phyloP scores from a whole-genome alignment of 64 coral and sea anemone genomes.

The Actinia tenebrosa region DNA sequence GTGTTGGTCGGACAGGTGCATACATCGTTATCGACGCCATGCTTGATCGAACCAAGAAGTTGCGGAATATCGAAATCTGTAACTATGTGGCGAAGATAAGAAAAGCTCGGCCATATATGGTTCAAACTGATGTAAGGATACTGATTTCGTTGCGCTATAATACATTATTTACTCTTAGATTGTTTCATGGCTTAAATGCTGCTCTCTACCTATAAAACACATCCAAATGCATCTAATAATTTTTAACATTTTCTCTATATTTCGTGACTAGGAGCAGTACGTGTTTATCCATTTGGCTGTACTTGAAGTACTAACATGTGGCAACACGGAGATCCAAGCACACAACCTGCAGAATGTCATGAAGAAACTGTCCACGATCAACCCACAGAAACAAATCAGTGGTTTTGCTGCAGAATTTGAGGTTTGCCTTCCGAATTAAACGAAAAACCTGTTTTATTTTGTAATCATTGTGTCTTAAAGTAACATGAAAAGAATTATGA shows the following conservation, averaged over 20 bases:
- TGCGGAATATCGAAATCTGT: conserved; percentile 35
- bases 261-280: conserved; percentile 31
- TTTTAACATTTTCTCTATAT: neutral
- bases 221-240: no score
- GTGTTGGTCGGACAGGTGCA: conserved; percentile 40
- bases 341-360: conserved; percentile 16
- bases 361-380: conserved; percentile 21
- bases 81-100: conserved; percentile 51
- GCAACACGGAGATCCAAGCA: conserved; percentile 23
- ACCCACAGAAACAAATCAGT: conserved; percentile 13
- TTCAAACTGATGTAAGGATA: conserved; percentile 18
- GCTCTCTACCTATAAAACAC: no score
- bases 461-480: no score
- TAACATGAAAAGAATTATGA: no score
- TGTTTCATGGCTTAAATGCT: no score
- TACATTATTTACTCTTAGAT: no score
- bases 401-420: conserved; percentile 33
- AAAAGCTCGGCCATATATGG: conserved; percentile 21
- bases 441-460: no score
- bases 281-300: conserved; percentile 41
- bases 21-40: conserved; percentile 57
- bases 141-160: neutral
- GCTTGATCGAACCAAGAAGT: conserved; percentile 46
- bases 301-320: conserved; percentile 36
- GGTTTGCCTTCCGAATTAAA: neutral